Base-by-base conservation (phyloP, 2,797 vertebrate species). In the Eulemur coronatus region DNA sequence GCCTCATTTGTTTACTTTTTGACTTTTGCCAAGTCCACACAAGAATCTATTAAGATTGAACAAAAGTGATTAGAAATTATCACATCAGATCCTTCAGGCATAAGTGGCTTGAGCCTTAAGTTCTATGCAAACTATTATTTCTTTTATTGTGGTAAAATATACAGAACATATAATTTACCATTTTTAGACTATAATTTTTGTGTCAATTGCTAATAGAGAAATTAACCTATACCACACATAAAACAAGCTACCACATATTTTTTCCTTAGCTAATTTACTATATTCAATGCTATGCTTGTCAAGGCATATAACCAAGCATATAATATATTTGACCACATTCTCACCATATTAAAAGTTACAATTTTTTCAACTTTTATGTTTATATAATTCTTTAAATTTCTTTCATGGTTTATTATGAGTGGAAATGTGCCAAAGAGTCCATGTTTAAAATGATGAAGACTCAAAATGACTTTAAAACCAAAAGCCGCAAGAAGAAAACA, bases 21-120 rank as follows among this genome's bases (percentile, higher is more conserved):
- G 89, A 99, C 99, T 98, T 99, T 99, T 91, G 99, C 98, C 98
- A 99, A 99, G 98, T 99, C 99, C 97, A 99, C 99, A 97, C 99
- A 99, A 2, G 99, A 98, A 98, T 99, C 99, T 99, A 98, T 88
- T 98, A 98, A 91, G 96, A 85, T 59, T 86, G 43, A 80, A n/a
- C 2, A n/a, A 97, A 65, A 67, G 3, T 33, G 91, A 94, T 97
- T 1, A 96, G 1, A 33, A 96, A 80, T 48, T 7, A 76, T 76
- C n/a, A 59, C 91, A 86, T 72, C 55, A 79, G 18, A 70, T 50
- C 59, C 65, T 20, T 41, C 46, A 89, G 4, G 48, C 48, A 65
- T 73, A 75, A 52, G 67, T 75, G 33, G 35, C 33, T 82, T 26
- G 57, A 89, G 17, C 17, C 46, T 57, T 46, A 38, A 88, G 46